A percentile compares a stretch with the other conserved stretches of the same genome.
These are phyloP conservation scores for Chrysopilus asiliformis DNA, from an alignment of 2,888 invertebrate species.

Conservation along the genomic window DNA sequence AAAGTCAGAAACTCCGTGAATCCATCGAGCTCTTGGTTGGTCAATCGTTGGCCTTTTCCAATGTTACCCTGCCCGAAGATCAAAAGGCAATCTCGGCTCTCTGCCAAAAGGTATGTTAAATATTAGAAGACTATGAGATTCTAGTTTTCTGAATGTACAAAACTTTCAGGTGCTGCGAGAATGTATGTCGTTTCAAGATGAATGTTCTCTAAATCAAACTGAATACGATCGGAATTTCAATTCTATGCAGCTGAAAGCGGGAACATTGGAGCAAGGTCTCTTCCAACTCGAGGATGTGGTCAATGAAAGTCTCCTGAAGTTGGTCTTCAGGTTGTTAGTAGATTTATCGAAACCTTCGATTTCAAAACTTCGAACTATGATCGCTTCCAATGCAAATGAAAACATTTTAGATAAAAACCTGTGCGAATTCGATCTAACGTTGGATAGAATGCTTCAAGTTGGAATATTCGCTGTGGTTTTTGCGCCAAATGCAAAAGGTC, in stretches of 20 bases:
- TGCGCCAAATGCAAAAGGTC: slow-evolving; percentile 25
- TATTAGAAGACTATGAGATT: neutral
- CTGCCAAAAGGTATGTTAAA: slow-evolving; percentile 25
- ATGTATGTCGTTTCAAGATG: slow-evolving; percentile 26
- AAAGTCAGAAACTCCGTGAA: slow-evolving; percentile 24
- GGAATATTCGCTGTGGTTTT: slow-evolving; percentile 31
- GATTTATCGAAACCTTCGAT: slow-evolving; percentile 28
- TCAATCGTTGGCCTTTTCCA: slow-evolving; percentile 30
- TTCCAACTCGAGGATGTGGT: slow-evolving; percentile 29
- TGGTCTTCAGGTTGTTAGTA: slow-evolving; percentile 27
- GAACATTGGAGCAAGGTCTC: slow-evolving; percentile 27
- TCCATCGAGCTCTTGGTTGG: slow-evolving; percentile 25
- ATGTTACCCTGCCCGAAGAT: slow-evolving; percentile 28
- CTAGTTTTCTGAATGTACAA: neutral
- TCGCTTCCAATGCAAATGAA: slow-evolving; percentile 19
- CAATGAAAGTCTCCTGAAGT: slow-evolving; percentile 28
- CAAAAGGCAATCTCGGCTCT: slow-evolving; percentile 30
- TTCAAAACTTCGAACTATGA: slow-evolving; percentile 22
- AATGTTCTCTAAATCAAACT: slow-evolving; percentile 18
- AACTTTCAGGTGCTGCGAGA: slow-evolving; percentile 24
- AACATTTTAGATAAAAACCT: slow-evolving; percentile 26
- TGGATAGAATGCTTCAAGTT: slow-evolving; percentile 32
- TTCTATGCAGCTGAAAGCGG: slow-evolving; percentile 26
- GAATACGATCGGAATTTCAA: slow-evolving; percentile 16
- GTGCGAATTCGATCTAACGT: slow-evolving; percentile 33